Conservation (phyloP, 2,888 invertebrate species). For the Parnassius glacialis region DNA sequence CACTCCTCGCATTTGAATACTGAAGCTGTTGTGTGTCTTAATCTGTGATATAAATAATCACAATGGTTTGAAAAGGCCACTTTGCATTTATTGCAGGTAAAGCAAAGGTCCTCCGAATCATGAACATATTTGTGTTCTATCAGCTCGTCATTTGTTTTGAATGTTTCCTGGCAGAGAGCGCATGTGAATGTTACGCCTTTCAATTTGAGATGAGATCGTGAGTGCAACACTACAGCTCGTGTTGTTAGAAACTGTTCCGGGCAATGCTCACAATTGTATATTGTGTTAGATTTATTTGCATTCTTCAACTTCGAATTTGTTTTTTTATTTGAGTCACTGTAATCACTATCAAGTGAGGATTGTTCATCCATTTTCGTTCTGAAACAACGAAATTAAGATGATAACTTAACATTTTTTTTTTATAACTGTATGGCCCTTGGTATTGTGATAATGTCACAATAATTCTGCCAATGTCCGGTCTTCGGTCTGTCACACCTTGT, state of each 20-base stretch:
- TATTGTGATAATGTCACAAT: too few relatives aligned
- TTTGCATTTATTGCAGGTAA: constrained; percentile 37
- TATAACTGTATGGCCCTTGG: too few relatives aligned
- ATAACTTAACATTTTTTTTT: too few relatives aligned
- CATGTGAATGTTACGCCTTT: constrained; percentile 6
- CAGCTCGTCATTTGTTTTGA: constrained; percentile 36
- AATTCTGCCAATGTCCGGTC: too few relatives aligned
- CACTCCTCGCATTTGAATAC: constrained; percentile 39
- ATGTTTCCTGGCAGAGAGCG: constrained; percentile 24
- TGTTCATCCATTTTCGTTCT: background rate
- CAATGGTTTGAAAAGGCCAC: constrained; percentile 38
- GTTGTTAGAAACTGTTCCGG: background rate
- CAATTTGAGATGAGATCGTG: background rate
- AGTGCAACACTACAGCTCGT: constrained; percentile 1
- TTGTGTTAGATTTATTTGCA: background rate
- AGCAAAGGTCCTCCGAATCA: constrained; percentile 29
- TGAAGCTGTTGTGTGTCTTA: constrained; percentile 27
- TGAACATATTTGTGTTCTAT: constrained; percentile 39
- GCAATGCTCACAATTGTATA: constrained; percentile 8
- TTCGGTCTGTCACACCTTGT: too few relatives aligned
- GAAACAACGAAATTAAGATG: background rate
- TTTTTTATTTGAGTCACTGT: background rate
- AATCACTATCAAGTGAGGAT: background rate
- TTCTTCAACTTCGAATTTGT: background rate
- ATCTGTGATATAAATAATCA: constrained; percentile 36